Conservation (phyloP, 2,113 vertebrate genomes). For the Silurus asotus region DNA sequence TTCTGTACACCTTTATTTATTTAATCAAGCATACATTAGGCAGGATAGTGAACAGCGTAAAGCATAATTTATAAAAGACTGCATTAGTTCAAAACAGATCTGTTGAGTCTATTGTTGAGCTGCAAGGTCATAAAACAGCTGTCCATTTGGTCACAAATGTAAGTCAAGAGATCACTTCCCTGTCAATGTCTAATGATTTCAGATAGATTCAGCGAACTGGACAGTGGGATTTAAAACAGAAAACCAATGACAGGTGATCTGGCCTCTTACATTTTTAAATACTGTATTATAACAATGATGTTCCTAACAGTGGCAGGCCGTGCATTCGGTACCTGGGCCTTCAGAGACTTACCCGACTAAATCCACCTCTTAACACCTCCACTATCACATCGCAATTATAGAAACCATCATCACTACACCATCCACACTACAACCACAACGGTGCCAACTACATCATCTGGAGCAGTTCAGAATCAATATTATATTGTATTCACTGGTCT, state of each 20-base stretch:
- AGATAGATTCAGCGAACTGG: neutral
- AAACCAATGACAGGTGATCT: neutral
- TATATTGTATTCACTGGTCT: too few relatives aligned
- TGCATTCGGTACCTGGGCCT: too few relatives aligned
- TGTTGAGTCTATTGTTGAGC: neutral
- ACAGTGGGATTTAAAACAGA: constrained; percentile 4
- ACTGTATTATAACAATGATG: neutral
- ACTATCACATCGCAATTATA: too few relatives aligned
- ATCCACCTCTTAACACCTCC: too few relatives aligned
- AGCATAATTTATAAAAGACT: neutral
- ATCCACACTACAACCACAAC: too few relatives aligned
- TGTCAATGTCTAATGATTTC: neutral
- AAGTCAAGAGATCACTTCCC: neutral
- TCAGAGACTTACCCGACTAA: too few relatives aligned
- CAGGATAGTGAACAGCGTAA: neutral
- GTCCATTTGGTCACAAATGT: constrained; percentile 13
- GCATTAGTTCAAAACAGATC: neutral
- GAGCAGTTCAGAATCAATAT: too few relatives aligned
- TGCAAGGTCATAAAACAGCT: constrained; percentile 9
- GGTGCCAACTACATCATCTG: too few relatives aligned
- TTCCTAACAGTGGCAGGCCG: too few relatives aligned
- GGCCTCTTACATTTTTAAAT: neutral
- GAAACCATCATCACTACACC: too few relatives aligned
- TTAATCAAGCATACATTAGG: neutral
- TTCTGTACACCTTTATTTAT: neutral